Conservation (phyloP, 2,888 invertebrate genomes). For the Abrostola tripartita region DNA sequence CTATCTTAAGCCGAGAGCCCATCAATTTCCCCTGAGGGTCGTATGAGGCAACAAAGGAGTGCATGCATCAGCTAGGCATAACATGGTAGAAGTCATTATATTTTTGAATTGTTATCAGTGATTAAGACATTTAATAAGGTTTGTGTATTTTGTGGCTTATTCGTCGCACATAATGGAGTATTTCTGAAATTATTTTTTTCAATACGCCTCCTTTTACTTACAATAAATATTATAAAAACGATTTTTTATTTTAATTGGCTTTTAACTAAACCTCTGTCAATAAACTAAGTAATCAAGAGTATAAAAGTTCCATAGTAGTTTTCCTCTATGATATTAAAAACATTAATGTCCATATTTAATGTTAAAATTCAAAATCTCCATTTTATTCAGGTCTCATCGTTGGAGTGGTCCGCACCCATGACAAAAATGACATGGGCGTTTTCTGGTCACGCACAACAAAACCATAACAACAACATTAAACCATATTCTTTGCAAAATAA, state of each 20-base stretch:
- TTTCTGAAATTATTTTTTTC: no score
- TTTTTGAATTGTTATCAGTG: no score
- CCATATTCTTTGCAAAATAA: slow-evolving; percentile 62
- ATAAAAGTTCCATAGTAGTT: slow-evolving; percentile 5
- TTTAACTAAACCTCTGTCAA: not conserved
- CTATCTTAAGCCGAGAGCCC: slow-evolving; percentile 15
- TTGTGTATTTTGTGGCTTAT: no score
- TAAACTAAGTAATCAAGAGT: not conserved
- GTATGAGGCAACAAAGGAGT: slow-evolving; percentile 30
- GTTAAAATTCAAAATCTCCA: slow-evolving; percentile 56
- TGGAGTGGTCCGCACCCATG: slow-evolving; percentile 71
- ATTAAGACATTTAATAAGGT: no score
- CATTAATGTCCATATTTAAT: slow-evolving; percentile 33
- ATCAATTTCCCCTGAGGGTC: slow-evolving; percentile 40
- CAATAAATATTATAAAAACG: no score
- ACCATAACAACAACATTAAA: slow-evolving; percentile 57
- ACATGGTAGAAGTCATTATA: no score
- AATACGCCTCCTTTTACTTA: no score
- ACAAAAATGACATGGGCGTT: slow-evolving; percentile 78
- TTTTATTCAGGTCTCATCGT: slow-evolving; percentile 54
- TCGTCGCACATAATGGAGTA: no score
- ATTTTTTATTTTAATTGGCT: no score
- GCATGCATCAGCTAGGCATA: slow-evolving; percentile 15
- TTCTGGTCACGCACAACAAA: slow-evolving; percentile 76
- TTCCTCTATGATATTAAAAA: slow-evolving; percentile 28